Conservation (phyloP, 2,113 vertebrate genomes). For the Lepisosteus oculatus region DNA sequence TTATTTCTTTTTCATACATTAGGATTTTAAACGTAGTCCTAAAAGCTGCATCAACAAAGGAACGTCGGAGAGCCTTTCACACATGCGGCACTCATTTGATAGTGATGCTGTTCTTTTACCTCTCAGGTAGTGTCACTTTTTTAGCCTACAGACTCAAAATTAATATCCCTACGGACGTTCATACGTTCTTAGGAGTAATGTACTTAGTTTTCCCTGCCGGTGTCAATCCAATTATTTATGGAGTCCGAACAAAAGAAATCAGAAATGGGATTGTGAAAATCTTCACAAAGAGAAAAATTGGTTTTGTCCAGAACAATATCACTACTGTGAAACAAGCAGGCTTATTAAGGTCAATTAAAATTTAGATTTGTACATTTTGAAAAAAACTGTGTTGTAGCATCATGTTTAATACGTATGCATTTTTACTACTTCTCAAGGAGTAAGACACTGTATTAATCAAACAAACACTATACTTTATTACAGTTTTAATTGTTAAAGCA, state of each 20-base stretch:
- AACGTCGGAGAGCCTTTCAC: slow-evolving; percentile 64
- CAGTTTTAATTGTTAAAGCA: no score
- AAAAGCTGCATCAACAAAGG: slow-evolving; percentile 36
- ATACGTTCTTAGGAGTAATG: slow-evolving; percentile 63
- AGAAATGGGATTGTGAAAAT: slow-evolving; percentile 25
- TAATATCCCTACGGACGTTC: slow-evolving; percentile 53
- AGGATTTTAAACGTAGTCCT: slow-evolving; percentile 55
- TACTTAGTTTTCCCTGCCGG: slow-evolving; percentile 69
- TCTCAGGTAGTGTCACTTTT: slow-evolving; percentile 69
- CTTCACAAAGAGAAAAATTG: background rate
- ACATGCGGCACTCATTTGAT: slow-evolving; percentile 71
- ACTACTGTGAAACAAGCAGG: no score
- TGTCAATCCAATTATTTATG: slow-evolving; percentile 68
- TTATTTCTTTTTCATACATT: slow-evolving; percentile 63
- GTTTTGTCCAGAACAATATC: no score
- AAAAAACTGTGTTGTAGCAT: no score
- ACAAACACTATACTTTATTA: no score
- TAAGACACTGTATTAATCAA: no score
- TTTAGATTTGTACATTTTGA: no score
- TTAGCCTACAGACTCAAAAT: slow-evolving; percentile 54
- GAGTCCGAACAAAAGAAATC: slow-evolving; percentile 69
- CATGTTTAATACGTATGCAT: no score
- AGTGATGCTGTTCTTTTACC: slow-evolving; percentile 66
- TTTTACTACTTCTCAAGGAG: no score
- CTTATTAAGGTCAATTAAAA: no score